Base-by-base conservation (phyloP, 53 echinoderm and acorn worm genomes). In the Arbacia lixula region DNA sequence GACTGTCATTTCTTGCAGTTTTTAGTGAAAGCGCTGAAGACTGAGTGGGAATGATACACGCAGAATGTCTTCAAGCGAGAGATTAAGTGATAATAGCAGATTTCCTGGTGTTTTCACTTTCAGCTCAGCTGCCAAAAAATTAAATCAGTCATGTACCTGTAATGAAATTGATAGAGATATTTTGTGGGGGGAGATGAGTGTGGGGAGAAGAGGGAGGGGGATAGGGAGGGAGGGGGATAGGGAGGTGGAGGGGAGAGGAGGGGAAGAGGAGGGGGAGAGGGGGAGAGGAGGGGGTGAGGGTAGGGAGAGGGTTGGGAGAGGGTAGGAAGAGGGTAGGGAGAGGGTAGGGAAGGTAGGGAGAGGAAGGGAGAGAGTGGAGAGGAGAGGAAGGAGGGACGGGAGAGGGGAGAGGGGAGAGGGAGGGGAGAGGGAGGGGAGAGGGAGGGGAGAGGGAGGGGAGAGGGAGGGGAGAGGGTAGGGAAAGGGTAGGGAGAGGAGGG, bases 31-130 rank as follows among this genome's bases (percentile, higher is more conserved):
- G 36, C 27, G 43, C 28, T 46, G 49, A 11, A 69, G 69, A 69
- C 28, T n/a, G n/a, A n/a, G n/a, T n/a, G n/a, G n/a, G n/a, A n/a
- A n/a, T n/a, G n/a, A n/a, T n/a, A n/a, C n/a, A n/a, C n/a, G n/a
- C n/a, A n/a, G n/a, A 25, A 14, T 69, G 42, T 69, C 69, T 69
- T 69, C 43, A 43, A 69, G 14, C 16, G 12, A 69, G 46, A 42
- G 69, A 69, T 69, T 69, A 69, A 0, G 12, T 26, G 42, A 69
- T 69, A 69, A 69, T 43, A 41, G 12, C 42, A 8, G 43, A 69
- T 69, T 69, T 69, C 69, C 69, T 69, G 69, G 27, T 41, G 42
- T 25, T 41, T 69, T 69, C 25, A 2, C 40, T 22, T 69, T 27
- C 4, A 17, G 43, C 16, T 26, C 4, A 17, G 26, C 69, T 69